phyloP scores from a whole-genome alignment of 2,888 invertebrate genomes.

The Julus scandinavius region DNA sequence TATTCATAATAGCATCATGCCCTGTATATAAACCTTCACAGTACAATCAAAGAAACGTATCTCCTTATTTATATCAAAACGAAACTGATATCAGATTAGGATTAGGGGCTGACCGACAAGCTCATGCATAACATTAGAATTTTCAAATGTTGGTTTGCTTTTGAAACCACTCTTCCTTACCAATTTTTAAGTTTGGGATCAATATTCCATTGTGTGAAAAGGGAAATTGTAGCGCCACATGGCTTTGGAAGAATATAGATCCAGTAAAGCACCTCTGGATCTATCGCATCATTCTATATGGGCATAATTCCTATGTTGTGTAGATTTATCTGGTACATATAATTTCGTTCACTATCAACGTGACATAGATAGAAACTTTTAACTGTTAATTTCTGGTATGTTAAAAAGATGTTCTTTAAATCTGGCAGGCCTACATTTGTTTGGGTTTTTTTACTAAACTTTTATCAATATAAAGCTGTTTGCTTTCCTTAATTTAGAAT shows the following conservation, averaged over 20 bases:
- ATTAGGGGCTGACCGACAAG: conserved; percentile 1
- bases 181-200: not conserved
- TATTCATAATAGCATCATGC: conserved; percentile 18
- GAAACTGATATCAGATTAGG: conserved; percentile 7
- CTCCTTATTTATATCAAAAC: conserved; percentile 35
- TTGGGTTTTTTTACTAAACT: not conserved
- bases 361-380: not conserved
- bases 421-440: not conserved
- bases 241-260: not conserved
- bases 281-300: not conserved
- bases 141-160: not conserved
- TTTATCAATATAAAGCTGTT: not conserved
- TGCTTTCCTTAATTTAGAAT: not conserved
- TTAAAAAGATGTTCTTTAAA: not conserved
- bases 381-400: not conserved
- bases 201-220: not conserved
- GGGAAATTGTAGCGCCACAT: not conserved
- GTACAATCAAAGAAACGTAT: conserved; percentile 19
- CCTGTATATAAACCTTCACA: not conserved
- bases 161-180: not conserved
- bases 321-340: not conserved
- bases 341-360: too few species aligned
- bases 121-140: conserved; percentile 14
- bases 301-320: not conserved
- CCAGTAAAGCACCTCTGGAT: not conserved